Evolutionary conservation across 2,888 invertebrate genomes (phyloP).

Genomic region (Erannis defoliaria): DNA sequence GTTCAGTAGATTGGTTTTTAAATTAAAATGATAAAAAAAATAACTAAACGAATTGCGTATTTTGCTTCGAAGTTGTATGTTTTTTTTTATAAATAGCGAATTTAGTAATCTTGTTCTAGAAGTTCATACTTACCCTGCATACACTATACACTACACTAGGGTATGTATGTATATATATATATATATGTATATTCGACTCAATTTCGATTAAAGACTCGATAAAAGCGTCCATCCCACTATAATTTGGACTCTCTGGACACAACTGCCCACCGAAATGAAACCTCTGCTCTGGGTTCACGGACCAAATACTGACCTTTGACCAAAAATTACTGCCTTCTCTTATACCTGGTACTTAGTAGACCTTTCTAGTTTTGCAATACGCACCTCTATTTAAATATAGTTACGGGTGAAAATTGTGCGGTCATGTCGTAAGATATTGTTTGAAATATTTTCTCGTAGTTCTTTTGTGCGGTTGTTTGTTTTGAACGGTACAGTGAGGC

Average conservation of each 20-base stretch:
- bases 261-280: constrained; percentile 9
- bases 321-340: constrained; percentile 24
- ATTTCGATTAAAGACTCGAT: no score
- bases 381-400: neutral
- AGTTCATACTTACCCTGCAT: no score
- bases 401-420: constrained; percentile 9
- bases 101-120: no score
- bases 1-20: no score
- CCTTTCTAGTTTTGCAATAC: neutral
- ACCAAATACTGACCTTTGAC: constrained; percentile 43
- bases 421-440: neutral
- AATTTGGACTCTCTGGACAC: neutral
- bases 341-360: neutral
- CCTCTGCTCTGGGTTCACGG: constrained; percentile 43
- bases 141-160: no score
- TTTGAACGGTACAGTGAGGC: constrained; percentile 20
- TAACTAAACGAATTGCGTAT: no score
- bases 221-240: neutral
- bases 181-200: no score
- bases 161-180: no score
- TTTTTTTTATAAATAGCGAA: no score
- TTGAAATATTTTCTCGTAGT: constrained; percentile 28
- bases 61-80: no score
- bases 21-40: no score
- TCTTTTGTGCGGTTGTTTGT: constrained; percentile 30